phyloP scores from a whole-genome alignment of 2,797 vertebrate species.

The Falco columbarius region DNA sequence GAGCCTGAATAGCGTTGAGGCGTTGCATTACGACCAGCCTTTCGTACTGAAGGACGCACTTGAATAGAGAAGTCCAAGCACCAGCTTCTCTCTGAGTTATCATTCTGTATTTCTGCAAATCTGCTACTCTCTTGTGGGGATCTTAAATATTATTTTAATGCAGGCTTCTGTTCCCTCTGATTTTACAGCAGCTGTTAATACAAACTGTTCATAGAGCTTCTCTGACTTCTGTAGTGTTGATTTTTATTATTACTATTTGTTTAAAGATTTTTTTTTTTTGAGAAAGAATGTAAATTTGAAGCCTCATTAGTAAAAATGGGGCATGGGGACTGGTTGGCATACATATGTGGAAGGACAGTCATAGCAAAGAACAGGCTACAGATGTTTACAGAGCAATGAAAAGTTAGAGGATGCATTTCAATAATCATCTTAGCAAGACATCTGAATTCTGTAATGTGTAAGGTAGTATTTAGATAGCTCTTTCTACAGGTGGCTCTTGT shows the following conservation, averaged over 20 bases:
- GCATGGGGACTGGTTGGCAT: neutral
- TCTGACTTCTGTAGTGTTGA: neutral
- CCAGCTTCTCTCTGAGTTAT: neutral
- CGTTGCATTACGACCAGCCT: neutral
- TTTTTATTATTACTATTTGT: neutral
- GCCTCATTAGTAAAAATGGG: slow-evolving; percentile 1
- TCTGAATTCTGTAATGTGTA: neutral
- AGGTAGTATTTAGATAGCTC: neutral
- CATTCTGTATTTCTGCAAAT: neutral
- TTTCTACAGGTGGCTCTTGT: neutral
- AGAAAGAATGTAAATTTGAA: slow-evolving; percentile 16
- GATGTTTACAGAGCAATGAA: neutral
- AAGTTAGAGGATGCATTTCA: neutral
- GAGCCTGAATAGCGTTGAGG: neutral
- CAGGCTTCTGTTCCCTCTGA: neutral
- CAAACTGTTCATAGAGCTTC: neutral
- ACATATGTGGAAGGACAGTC: neutral
- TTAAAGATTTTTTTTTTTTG: neutral
- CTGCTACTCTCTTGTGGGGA: neutral
- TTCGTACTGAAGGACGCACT: neutral
- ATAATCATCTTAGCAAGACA: neutral
- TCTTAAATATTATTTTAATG: slow-evolving; percentile 17
- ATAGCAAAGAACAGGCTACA: neutral
- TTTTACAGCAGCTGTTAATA: slow-evolving; percentile 42
- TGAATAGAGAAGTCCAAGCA: neutral